A percentile compares a stretch with the other conserved stretches of the same genome.
These are phyloP conservation scores for Hyles lineata DNA, from an alignment of 2,888 invertebrate species.

Conservation along the genomic window DNA sequence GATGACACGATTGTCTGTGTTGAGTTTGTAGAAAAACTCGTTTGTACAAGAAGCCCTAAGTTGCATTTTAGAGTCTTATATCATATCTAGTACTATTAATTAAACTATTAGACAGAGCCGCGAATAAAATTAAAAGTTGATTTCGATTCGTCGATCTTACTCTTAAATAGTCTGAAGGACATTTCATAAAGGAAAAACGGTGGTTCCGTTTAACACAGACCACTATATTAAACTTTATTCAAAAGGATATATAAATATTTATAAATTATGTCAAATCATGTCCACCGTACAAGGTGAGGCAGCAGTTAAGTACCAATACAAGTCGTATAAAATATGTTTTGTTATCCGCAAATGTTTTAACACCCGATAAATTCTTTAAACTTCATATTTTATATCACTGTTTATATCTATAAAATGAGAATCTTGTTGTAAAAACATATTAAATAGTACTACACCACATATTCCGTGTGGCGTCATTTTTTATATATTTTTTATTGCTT, in stretches of 20 bases:
- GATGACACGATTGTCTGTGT: too few species aligned
- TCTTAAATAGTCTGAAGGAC: not conserved
- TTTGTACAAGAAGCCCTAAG: too few species aligned
- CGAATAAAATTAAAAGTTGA: too few species aligned
- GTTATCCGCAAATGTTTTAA: conserved; percentile 2
- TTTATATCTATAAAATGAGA: not conserved
- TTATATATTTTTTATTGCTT: too few species aligned
- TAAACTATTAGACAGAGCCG: too few species aligned
- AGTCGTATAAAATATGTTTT: conserved; percentile 11
- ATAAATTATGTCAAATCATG: conserved; percentile 17
- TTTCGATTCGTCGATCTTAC: not conserved
- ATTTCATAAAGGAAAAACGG: not conserved
- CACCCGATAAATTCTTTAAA: not conserved
- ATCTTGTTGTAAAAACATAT: not conserved
- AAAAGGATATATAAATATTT: conserved; percentile 24
- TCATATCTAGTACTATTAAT: too few species aligned
- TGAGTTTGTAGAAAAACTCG: too few species aligned
- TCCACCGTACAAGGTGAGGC: conserved; percentile 11
- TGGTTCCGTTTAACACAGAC: not conserved
- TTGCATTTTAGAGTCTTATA: too few species aligned
- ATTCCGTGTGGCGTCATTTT: too few species aligned
- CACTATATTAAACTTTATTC: conserved; percentile 17
- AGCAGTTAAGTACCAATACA: conserved; percentile 6
- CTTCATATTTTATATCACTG: not conserved
- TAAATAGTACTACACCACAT: too few species aligned